Base-by-base conservation (phyloP, 2,888 invertebrate genomes). In the Apodemia zela region DNA sequence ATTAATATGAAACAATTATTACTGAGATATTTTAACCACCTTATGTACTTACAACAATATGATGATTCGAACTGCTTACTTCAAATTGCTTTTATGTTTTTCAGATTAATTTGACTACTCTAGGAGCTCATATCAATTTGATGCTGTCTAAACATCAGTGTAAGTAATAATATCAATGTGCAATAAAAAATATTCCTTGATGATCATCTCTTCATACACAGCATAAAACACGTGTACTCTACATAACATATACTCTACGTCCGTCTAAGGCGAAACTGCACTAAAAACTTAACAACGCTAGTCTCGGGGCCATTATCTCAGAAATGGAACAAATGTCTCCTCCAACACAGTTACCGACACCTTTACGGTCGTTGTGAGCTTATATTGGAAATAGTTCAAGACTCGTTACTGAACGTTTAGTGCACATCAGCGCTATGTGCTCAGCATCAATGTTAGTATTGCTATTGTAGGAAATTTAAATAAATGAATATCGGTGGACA, bases 271-370 rank as follows among this genome's bases (percentile, higher is more conserved):
- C 8, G 45, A 47, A 47, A 47, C 45, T 47, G 45, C 45, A 47
- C 45, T 47, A 47, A 54, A 54, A 54, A 54, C 51, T 54, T 54
- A 21, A 54, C 25, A 54, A 54, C 51, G 21, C 51, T 54, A 54
- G 51, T 54, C 21, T 54, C 11, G 51, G 6, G 51, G 51, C 51
- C 25, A 54, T 54, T 54, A 54, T 54, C 51, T 25, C 15, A 54
- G 21, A 54, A 54, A 54, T 54, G 21, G 51, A 25, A 54, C 51
- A 54, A 54, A 54, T 54, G 51, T 54, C 51, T 47, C 51, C 25
- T 54, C 51, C 51, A 54, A 11, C 51, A 25, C 51, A 54, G 51
- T 54, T 54, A 54, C 51, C 25, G 51, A 54, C 51, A 54, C 51
- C 51, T 54, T 54, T 54, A 54, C 25, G 51, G 21, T 25, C 51